Base-by-base conservation (phyloP, 2,888 invertebrate species). In the Bimastos eiseni region DNA sequence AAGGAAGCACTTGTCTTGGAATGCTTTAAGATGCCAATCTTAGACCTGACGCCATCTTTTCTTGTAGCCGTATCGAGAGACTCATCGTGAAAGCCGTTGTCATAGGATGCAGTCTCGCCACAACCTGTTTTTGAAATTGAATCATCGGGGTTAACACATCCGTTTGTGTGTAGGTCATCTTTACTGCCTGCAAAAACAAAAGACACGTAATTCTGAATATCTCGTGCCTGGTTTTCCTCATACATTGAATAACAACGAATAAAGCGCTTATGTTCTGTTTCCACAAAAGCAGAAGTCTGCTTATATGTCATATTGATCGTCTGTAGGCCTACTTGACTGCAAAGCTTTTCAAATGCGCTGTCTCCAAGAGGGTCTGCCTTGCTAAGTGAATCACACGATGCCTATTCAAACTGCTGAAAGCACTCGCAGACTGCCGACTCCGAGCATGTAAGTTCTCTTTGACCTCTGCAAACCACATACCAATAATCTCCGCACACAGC, bases 1-100 rank as follows among this genome's bases (percentile, higher is more conserved):
- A 86, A 86, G 86, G 86, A 86, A 86, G 86, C 34, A 37, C 86
- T 86, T 86, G 86, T 86, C 17, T 37, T 86, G 86, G 86, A 86
- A 86, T 86, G 86, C 86, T 86, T 86, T 86, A 86, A 17, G 86
- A 86, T 86, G 34, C 86, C 86, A 86, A 34, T 36, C 86, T 37
- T 86, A 5, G 86, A 17, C 86, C 86, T 17, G 86, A 33, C 37
- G 34, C 70, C n/a, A 70, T 70, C 70, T 70, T 70, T 70, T 70
- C 70, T 30, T 70, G 70, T n/a, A n/a, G 70, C 70, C 8, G n/a
- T 70, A 8, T 8, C 70, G n/a, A 8, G 70, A 70, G 8, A n/a
- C n/a, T 30, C 70, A 13, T 70, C 70, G 70, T 70, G 70, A 70
- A 70, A 70, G 70, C 70, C 70, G n/a, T 70, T 70, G 70, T 70